Percentiles rank a stretch among this genome's conserved stretches.
Conservation (phyloP, 2,113 vertebrate species). For the Meles meles region DNA sequence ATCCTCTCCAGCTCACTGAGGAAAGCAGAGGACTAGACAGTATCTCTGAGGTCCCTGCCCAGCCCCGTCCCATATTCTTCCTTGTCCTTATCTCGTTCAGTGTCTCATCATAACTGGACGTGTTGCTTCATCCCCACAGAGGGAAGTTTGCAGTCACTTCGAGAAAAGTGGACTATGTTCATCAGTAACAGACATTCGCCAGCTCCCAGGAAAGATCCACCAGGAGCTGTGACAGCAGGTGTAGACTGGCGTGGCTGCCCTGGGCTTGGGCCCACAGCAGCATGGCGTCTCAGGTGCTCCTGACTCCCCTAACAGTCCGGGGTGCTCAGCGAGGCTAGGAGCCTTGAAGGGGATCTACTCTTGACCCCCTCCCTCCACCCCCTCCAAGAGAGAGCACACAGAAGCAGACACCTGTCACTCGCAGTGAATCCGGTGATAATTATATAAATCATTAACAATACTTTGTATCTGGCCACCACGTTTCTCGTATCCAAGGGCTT, state of each 20-base stretch:
- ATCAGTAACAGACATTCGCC: not conserved
- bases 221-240: not conserved
- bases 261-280: not conserved
- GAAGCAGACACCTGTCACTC: not conserved
- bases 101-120: not conserved
- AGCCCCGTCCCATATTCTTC: too few species aligned
- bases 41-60: not conserved
- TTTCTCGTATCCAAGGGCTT: not conserved
- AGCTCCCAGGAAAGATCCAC: not conserved
- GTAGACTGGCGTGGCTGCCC: too few species aligned
- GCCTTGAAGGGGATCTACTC: not conserved
- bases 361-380: not conserved
- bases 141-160: not conserved
- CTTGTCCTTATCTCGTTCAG: not conserved
- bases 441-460: not conserved
- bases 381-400: not conserved
- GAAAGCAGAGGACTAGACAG: not conserved
- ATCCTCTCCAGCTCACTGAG: not conserved
- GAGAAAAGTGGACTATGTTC: not conserved
- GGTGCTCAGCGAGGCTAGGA: not conserved
- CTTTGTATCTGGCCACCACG: not conserved
- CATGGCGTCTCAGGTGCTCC: not conserved
- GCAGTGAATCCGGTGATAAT: not conserved
- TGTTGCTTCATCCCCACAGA: not conserved
- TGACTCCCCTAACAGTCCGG: not conserved